Conservation (phyloP, 1,140 invertebrate genomes). For the Colletes latitarsis region DNA sequence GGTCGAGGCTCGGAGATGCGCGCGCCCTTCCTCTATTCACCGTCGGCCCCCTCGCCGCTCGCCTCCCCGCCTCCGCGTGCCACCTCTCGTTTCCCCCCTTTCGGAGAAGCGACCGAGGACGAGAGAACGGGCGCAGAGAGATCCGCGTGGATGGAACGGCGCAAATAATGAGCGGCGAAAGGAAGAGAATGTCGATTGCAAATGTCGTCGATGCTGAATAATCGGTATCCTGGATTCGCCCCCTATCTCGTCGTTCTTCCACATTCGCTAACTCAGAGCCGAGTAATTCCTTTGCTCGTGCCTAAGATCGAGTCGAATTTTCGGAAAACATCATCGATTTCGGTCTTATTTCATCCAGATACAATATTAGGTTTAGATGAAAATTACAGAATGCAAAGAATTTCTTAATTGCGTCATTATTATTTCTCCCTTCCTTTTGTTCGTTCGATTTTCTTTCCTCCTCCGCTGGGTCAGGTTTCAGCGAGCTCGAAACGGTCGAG, state of each 20-base stretch:
- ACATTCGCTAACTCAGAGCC: conserved; percentile 5
- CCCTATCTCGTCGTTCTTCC: conserved; percentile 42
- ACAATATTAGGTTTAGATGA: too few relatives aligned
- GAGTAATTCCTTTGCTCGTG: too few relatives aligned
- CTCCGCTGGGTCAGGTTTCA: too few relatives aligned
- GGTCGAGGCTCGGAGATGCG: conserved; percentile 24
- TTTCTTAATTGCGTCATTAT: too few relatives aligned
- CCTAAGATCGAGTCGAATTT: too few relatives aligned
- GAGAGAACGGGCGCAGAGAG: conserved; percentile 19
- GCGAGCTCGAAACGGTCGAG: too few relatives aligned
- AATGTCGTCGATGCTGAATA: conserved; percentile 70
- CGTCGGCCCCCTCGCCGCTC: neutral
- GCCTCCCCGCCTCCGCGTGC: conserved; percentile 9
- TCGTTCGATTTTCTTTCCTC: too few relatives aligned
- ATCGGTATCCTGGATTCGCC: conserved; percentile 64
- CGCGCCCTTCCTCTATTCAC: neutral
- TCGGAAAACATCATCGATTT: too few relatives aligned
- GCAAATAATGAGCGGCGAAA: conserved; percentile 68
- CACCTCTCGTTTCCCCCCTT: conserved; percentile 29
- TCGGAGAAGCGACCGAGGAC: conserved; percentile 25
- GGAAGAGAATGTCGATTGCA: conserved; percentile 72
- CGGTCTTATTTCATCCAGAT: too few relatives aligned
- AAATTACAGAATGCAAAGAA: too few relatives aligned
- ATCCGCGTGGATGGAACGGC: conserved; percentile 59
- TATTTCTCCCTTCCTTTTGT: too few relatives aligned